Conservation (phyloP, 2,888 invertebrate genomes). For the Lasioglossum villosulum region DNA sequence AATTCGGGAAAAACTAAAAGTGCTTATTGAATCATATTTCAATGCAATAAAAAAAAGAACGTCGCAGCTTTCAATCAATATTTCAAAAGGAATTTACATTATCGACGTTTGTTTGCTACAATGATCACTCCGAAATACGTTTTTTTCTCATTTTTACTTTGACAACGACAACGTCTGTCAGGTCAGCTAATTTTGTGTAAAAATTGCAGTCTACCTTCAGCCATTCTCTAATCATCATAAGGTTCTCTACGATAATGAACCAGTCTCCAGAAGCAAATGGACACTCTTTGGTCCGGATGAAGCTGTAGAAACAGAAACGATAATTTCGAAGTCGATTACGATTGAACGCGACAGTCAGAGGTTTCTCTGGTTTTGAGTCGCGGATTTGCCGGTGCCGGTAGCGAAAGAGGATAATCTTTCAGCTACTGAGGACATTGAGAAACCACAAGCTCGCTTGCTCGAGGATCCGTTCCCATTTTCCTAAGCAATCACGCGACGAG, state of each 20-base stretch:
- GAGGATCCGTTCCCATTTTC: constrained; percentile 32
- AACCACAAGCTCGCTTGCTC: constrained; percentile 43
- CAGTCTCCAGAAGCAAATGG: not conserved
- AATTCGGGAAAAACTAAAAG: too few relatives aligned
- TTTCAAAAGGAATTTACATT: too few relatives aligned
- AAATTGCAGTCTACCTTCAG: not conserved
- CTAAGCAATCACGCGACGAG: constrained; percentile 35
- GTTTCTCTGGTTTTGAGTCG: not conserved
- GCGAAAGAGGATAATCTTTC: constrained; percentile 51
- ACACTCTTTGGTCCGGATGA: not conserved
- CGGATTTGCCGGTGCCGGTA: constrained; percentile 39
- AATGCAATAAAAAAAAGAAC: too few relatives aligned
- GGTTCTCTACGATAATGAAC: too few relatives aligned
- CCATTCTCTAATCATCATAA: not conserved
- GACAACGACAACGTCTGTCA: too few relatives aligned
- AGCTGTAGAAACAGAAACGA: not conserved
- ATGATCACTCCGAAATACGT: too few relatives aligned
- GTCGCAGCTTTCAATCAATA: too few relatives aligned
- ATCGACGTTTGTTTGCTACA: too few relatives aligned
- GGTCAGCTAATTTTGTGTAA: too few relatives aligned
- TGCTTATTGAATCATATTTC: too few relatives aligned
- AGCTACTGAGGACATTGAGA: constrained; percentile 33
- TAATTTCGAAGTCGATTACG: constrained; percentile 7
- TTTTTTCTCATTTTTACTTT: too few relatives aligned
- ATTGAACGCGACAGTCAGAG: not conserved